phyloP scores from a whole-genome alignment of 2,888 invertebrate genomes.

The Pelosia muscerda region DNA sequence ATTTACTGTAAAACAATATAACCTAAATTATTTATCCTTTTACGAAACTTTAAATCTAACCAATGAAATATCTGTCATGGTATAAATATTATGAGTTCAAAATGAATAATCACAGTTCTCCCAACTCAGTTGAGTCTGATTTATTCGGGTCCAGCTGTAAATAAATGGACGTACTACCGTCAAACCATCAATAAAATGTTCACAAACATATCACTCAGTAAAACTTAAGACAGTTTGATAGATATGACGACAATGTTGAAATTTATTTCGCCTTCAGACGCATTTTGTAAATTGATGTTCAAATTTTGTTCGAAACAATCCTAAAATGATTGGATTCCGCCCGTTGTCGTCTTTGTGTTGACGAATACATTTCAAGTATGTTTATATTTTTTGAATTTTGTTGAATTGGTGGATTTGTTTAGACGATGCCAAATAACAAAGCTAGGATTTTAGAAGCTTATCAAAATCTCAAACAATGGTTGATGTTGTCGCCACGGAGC shows the following conservation, averaged over 20 bases:
- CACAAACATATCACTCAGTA: slow-evolving; percentile 66
- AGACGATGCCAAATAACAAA: slow-evolving; percentile 27
- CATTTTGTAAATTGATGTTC: slow-evolving; percentile 41
- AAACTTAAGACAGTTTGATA: slow-evolving; percentile 58
- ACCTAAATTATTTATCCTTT: slow-evolving; percentile 33
- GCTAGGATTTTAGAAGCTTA: slow-evolving; percentile 58
- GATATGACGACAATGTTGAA: slow-evolving; percentile 51
- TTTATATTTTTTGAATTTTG: slow-evolving; percentile 9
- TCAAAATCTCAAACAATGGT: slow-evolving; percentile 66
- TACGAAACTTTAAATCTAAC: slow-evolving; percentile 33
- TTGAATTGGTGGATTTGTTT: slow-evolving; percentile 11
- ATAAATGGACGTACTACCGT: slow-evolving; percentile 66
- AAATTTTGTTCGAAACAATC: slow-evolving; percentile 43
- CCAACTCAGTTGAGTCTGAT: slow-evolving; percentile 64
- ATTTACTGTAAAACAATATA: slow-evolving; percentile 30
- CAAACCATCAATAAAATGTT: slow-evolving; percentile 75
- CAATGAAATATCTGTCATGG: slow-evolving; percentile 39
- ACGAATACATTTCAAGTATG: slow-evolving; percentile 10
- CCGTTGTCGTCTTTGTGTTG: slow-evolving; percentile 20
- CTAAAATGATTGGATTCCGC: slow-evolving; percentile 27
- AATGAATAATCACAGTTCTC: slow-evolving; percentile 75
- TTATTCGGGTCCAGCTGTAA: slow-evolving; percentile 71
- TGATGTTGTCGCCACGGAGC: slow-evolving; percentile 61
- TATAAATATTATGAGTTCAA: slow-evolving; percentile 55
- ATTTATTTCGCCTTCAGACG: slow-evolving; percentile 38